Conservation (phyloP, 2,888 invertebrate species). For the Lepetodrilus schrolli region DNA sequence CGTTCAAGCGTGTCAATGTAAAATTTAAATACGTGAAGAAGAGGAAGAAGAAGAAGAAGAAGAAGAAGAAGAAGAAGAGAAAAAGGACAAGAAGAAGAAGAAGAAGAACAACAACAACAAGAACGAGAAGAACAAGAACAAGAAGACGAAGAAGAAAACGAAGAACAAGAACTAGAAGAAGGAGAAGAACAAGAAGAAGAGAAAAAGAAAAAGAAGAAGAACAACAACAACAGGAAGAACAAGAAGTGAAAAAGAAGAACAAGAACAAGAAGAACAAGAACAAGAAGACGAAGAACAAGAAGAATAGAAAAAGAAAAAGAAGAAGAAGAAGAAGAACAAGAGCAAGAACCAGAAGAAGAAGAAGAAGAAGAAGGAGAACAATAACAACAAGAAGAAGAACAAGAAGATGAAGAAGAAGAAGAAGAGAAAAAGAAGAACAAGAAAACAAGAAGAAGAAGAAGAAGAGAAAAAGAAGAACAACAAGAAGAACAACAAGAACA, state of each 20-base stretch:
- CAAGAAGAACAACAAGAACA: neutral
- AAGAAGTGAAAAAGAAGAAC: neutral
- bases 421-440: neutral
- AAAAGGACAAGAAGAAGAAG: neutral
- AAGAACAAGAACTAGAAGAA: neutral
- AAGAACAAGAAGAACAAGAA: neutral
- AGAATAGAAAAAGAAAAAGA: neutral
- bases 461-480: neutral
- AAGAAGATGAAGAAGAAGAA: neutral
- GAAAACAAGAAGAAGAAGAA: neutral
- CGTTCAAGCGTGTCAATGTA: no score
- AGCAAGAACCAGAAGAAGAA: neutral
- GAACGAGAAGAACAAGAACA: neutral
- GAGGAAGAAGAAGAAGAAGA: neutral
- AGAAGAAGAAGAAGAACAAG: neutral
- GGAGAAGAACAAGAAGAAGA: neutral
- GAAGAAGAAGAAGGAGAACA: neutral
- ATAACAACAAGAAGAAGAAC: neutral
- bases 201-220: neutral
- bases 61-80: neutral
- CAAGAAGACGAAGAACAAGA: neutral
- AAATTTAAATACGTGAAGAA: neutral
- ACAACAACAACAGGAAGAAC: neutral
- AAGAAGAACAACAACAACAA: neutral
- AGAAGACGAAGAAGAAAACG: neutral